These are phyloP conservation scores for Gryllus longicercus DNA, from an alignment of 2,888 invertebrate species.

Conservation along the genomic window DNA sequence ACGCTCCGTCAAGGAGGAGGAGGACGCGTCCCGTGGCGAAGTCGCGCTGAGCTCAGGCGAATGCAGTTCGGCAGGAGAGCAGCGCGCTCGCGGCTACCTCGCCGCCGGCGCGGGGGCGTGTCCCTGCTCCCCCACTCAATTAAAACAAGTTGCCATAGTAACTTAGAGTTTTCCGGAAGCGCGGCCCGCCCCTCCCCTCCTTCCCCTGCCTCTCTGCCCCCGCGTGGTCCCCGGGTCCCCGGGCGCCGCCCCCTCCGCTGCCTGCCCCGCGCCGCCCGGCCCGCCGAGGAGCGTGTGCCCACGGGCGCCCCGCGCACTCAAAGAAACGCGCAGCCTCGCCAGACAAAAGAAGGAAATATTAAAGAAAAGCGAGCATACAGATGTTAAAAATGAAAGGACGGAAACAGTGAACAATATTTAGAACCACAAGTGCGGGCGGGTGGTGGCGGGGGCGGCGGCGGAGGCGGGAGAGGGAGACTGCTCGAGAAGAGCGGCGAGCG, in stretches of 20 bases:
- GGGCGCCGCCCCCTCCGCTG: not conserved
- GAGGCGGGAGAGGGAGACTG: not conserved
- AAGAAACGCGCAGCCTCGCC: conserved; percentile 11
- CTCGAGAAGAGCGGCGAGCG: not conserved
- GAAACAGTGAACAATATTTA: conserved; percentile 5
- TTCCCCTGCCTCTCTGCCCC: rapidly evolving
- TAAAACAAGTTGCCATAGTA: conserved; percentile 10
- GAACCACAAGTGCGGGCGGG: not conserved
- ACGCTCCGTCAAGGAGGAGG: too few relatives aligned
- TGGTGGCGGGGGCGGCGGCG: not conserved
- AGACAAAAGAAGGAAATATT: conserved; percentile 6
- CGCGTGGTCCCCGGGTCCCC: not conserved
- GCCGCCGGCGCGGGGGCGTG: not conserved
- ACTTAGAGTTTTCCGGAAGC: conserved; percentile 17
- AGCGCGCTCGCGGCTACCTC: not conserved
- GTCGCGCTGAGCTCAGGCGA: too few relatives aligned
- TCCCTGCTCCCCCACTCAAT: conserved; percentile 1
- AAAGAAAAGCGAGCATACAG: not conserved
- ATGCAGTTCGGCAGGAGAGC: not conserved
- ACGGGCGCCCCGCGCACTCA: not conserved
- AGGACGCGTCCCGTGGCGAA: too few relatives aligned
- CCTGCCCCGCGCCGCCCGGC: not conserved
- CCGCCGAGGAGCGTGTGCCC: not conserved
- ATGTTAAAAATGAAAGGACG: not conserved
- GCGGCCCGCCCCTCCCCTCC: not conserved